Conservation (phyloP, 1,140 invertebrate species). For the Heliconius nattereri region DNA sequence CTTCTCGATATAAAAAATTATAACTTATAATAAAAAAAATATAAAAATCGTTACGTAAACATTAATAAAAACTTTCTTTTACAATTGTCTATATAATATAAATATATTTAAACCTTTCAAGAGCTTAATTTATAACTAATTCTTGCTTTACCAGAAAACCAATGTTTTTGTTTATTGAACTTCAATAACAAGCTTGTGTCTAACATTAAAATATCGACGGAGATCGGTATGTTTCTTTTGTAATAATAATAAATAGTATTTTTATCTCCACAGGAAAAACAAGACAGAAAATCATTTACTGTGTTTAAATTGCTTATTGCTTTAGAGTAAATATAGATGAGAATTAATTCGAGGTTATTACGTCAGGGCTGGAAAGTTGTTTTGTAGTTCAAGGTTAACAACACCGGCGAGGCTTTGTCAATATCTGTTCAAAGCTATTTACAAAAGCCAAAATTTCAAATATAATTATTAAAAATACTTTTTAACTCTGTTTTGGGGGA, state of each 20-base stretch:
- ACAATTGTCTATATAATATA: neutral
- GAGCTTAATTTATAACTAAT: neutral
- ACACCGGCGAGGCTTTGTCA: slow-evolving; percentile 32
- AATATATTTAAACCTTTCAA: neutral
- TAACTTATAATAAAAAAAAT: neutral
- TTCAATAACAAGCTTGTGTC: neutral
- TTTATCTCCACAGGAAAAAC: slow-evolving; percentile 31
- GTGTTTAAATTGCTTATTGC: slow-evolving; percentile 16
- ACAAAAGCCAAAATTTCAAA: neutral
- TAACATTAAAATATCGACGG: neutral
- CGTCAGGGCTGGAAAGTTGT: slow-evolving; percentile 47
- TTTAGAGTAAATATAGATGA: slow-evolving; percentile 35
- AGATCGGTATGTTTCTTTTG: neutral
- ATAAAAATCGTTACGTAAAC: neutral
- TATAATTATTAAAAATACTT: neutral
- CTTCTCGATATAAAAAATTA: neutral
- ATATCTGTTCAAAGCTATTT: slow-evolving; percentile 26
- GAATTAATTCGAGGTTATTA: slow-evolving; percentile 46
- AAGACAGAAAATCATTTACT: slow-evolving; percentile 24
- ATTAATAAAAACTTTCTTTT: neutral
- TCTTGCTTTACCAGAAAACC: neutral
- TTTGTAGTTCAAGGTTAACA: slow-evolving; percentile 51
- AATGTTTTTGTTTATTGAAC: neutral
- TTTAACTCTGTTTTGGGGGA: no score
- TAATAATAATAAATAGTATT: neutral